Evolutionary conservation across 2,888 invertebrate genomes (phyloP), one percentile per base, ranked within the genome.

Genomic region (Lissocephala sabroskyi): DNA sequence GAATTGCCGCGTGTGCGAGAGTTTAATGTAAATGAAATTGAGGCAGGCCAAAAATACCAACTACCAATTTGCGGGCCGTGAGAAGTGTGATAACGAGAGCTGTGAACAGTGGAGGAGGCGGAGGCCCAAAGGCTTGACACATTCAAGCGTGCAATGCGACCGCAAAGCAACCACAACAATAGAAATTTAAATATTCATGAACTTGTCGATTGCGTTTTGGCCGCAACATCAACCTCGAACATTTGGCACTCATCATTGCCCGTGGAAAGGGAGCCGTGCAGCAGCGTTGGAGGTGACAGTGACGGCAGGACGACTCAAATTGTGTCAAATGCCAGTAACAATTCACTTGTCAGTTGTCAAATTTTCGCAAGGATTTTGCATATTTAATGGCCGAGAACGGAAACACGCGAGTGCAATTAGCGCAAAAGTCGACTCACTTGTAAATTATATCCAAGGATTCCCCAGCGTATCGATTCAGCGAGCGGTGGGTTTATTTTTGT

Each of bases 181-280:
- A 56, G 51, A 47, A 55, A 47, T 63, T 68, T 59, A 65, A 68
- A 71, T 67, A 68, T 67, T 60, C 60, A 71, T 60, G 71, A 65
- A 52, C 45, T 18, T 18, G 39, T 43, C 41, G 45, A 48, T 40
- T 48, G 40, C 11, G 33, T 40, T 46, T 40, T 40, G 10, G 10
- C 35, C 35, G 9, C 35, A 35, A 16, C 4, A 23, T 5, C 23
- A 23, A 35, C 35, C 30, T 16, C 35, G 16, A 35, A 16, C n/a
- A 32, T n/a, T 30, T 39, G 41, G 14, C 41, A 48, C 46, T 44
- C 41, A 43, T 35, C 42, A 41, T n/a, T 16, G 36, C 13, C 11
- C 44, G 17, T 35, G 14, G 10, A 35, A 10, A 16, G 13, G 13
- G 16, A 29, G n/a, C n/a, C 9, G 7, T 41, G 40, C 28, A n/a